Base-by-base conservation (phyloP, 2,797 vertebrate genomes). In the Buphagus erythrorhynchus region DNA sequence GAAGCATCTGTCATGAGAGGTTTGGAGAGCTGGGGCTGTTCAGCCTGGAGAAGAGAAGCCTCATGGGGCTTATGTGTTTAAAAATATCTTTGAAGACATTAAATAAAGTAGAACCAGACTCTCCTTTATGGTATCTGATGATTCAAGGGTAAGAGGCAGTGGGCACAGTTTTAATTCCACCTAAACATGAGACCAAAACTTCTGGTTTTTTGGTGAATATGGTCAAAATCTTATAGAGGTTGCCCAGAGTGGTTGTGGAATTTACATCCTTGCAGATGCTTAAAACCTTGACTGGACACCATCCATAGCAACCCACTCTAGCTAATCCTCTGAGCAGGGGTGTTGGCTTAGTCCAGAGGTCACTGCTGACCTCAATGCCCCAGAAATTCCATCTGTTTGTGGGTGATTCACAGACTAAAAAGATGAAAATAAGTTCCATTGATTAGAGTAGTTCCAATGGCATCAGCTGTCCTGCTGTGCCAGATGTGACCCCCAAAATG, bases 271-370 rank as follows among this genome's bases (percentile, higher is more conserved):
- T 86, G 11, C 29, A 77, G 11, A 58, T 6, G 38, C 35, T 66
- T 24, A 48, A 69, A 89, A 26, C 21, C 11, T 22, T 51, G 18
- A 29, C 11, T 54, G 11, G 8, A 54, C 11, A 26, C 1, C 2
- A 9, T 4, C 14, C 0, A 5, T 45, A 58, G 9, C 3, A 84
- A 40, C 9, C 6, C 25, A 38, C 1, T 9, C 8, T 19, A 63
- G 14, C 11, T 63, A 28, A 29, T 28, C 15, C 14, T 58, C 38
- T 81, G 48, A 58, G 17, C 0, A 35, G 6, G 25, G 0, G 1
- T 72, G 25, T 49, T 80, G 51, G 13, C n/a, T 33, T 33, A 42
- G 25, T 38, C 29, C 24, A 81, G 48, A 65, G 4, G 12, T 63
- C 26, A 31, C 26, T 61, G 57, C 2, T n/a, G 71, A 28, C 14